These are phyloP conservation scores for Tethya wilhelma DNA, from an alignment of 37 sponge, comb jelly and placozoan genomes.

Conservation along the genomic window DNA sequence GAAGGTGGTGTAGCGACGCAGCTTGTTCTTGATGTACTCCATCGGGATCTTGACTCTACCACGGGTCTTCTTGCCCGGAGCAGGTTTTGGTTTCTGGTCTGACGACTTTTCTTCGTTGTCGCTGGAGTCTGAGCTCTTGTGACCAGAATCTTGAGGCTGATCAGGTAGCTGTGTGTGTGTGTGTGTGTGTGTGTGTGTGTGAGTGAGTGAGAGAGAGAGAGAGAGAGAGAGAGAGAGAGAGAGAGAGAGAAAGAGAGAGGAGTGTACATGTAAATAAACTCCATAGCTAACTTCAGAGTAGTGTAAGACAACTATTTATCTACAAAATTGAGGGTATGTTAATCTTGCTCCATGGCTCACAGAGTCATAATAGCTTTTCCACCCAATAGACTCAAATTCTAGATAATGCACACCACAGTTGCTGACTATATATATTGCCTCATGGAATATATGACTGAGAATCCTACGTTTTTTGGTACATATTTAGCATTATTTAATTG, in stretches of 20 bases:
- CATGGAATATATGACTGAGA: no score
- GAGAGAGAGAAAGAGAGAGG: neutral
- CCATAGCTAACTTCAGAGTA: no score
- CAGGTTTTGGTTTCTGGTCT: slow-evolving; percentile 45
- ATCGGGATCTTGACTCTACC: slow-evolving; percentile 97
- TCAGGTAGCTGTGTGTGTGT: neutral
- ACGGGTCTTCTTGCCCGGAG: slow-evolving; percentile 94
- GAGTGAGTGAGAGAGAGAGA: neutral
- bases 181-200: neutral
- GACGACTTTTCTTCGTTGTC: slow-evolving; percentile 40
- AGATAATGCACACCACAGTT: no score
- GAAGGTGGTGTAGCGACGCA: slow-evolving; percentile 98
- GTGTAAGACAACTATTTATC: no score
- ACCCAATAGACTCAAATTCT: slow-evolving; percentile 4
- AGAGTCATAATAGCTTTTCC: neutral
- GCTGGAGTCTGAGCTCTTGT: slow-evolving; percentile 35
- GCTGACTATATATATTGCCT: no score
- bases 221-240: neutral
- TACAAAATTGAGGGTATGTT: no score
- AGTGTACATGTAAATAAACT: neutral
- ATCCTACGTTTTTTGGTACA: no score
- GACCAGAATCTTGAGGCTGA: neutral
- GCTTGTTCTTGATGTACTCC: slow-evolving; percentile 99
- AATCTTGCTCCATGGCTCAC: no score
- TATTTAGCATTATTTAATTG: no score